Evolutionary conservation across 2,888 invertebrate genomes (phyloP).

Genomic region (Panorpa germanica): DNA sequence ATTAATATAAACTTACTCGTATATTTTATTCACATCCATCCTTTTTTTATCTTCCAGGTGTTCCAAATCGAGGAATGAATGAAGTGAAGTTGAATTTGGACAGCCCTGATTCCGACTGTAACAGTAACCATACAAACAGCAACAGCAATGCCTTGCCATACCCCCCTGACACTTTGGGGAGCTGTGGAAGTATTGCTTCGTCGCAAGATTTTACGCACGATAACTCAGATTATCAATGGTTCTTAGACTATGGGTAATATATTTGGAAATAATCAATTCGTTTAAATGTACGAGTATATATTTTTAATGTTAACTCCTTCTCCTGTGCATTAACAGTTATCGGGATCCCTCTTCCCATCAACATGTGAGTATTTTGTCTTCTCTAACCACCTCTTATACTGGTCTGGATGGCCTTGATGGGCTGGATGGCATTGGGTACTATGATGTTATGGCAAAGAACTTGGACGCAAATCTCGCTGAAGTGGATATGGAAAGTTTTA

Average conservation of each 20-base stretch:
- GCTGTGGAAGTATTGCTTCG: too few relatives aligned
- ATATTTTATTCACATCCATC: too few relatives aligned
- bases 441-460: conserved; percentile 73
- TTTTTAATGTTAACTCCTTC: conserved; percentile 6
- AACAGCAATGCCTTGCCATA: too few relatives aligned
- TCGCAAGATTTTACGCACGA: conserved; percentile 54
- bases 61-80: too few relatives aligned
- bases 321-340: conserved; percentile 32
- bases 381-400: conserved; percentile 64
- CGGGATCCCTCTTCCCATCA: conserved; percentile 63
- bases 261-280: conserved; percentile 8
- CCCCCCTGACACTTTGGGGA: too few relatives aligned
- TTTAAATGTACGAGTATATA: conserved; percentile 6
- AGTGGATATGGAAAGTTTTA: conserved; percentile 88
- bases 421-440: conserved; percentile 39
- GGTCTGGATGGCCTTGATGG: conserved; percentile 39
- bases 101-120: too few relatives aligned
- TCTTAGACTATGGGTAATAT: conserved; percentile 65
- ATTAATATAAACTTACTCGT: too few relatives aligned
- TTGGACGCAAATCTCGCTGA: conserved; percentile 86
- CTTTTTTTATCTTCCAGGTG: too few relatives aligned
- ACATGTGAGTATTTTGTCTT: conserved; percentile 62
- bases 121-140: too few relatives aligned
- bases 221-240: conserved; percentile 85
- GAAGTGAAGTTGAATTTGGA: too few relatives aligned